Conservation (phyloP, 2,113 vertebrate genomes). For the Amia ocellicauda region DNA sequence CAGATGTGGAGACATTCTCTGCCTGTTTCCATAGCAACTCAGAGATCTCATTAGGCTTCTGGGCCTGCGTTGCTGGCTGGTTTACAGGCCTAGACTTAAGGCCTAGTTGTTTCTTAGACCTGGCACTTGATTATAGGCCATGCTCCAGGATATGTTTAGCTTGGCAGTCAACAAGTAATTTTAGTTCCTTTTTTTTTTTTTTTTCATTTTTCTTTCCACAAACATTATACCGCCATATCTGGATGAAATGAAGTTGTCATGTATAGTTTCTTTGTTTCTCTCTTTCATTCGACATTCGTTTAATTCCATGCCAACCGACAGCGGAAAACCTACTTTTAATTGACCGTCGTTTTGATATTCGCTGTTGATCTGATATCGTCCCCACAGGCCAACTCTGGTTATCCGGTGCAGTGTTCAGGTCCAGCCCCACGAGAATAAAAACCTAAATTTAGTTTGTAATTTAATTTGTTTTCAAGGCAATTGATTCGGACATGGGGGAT, state of each 20-base stretch:
- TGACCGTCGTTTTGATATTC: no score
- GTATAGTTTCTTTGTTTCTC: constrained; percentile 37
- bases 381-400: no score
- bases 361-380: no score
- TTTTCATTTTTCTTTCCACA: constrained; percentile 23
- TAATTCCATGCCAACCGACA: neutral
- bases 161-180: constrained; percentile 43
- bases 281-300: constrained; percentile 13
- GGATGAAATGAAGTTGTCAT: constrained; percentile 24
- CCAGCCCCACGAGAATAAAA: no score
- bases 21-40: constrained; percentile 65
- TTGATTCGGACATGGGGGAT: no score
- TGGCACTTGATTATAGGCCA: constrained; percentile 36
- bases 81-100: constrained; percentile 51
- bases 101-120: constrained; percentile 44
- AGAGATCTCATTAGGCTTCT: constrained; percentile 57
- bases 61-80: constrained; percentile 55
- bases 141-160: constrained; percentile 51
- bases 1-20: constrained; percentile 86
- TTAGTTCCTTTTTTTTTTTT: constrained; percentile 30
- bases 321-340: no score
- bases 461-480: no score
- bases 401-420: no score
- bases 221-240: constrained; percentile 35
- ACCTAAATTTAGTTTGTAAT: no score